Evolutionary conservation across 2,888 invertebrate species (phyloP), one percentile per base, ranked within the genome.

Genomic region (Noctua comes): DNA sequence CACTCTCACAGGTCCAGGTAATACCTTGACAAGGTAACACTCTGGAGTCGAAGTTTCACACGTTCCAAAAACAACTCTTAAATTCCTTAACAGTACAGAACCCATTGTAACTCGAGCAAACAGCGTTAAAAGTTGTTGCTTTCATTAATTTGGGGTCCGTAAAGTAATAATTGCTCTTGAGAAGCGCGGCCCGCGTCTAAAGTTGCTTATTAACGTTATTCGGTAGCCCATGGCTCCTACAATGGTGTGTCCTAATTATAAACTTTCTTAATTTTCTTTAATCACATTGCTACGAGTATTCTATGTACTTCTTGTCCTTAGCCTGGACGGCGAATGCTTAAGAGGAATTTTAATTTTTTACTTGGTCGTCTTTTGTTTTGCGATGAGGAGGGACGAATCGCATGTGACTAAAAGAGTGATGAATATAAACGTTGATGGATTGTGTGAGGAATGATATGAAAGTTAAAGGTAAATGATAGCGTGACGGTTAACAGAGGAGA

Each of bases 191-290:
- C 86, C 84, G 91, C 91, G 88, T 94, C 91, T 92, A 92, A 94
- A 93, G 88, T 92, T 92, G 90, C 94, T 94, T 94, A 95, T 95
- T 95, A 95, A 92, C 93, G 76, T 85, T 84, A 87, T 86, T 83
- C 77, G 78, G 83, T 85, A 86, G 88, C 88, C 89, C 88, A 91
- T 88, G 91, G 91, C 93, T 91, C 83, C 83, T 84, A 88, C 92
- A 91, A 91, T 91, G 91, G 91, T 88, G 90, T 90, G 89, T 88
- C 78, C 88, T 86, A 86, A 89, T 89, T 89, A 89, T 86, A 93
- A 96, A 96, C 94, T 96, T 96, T 96, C 94, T 94, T 94, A 94
- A 96, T 96, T 95, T 94, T 93, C 93, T 90, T 92, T 92, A 93
- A 93, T 94, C 90, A 91, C 90, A 89, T 87, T 68, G 82, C 80